phyloP scores from a whole-genome alignment of 2,797 vertebrate genomes.

The Scolopax rusticola region DNA sequence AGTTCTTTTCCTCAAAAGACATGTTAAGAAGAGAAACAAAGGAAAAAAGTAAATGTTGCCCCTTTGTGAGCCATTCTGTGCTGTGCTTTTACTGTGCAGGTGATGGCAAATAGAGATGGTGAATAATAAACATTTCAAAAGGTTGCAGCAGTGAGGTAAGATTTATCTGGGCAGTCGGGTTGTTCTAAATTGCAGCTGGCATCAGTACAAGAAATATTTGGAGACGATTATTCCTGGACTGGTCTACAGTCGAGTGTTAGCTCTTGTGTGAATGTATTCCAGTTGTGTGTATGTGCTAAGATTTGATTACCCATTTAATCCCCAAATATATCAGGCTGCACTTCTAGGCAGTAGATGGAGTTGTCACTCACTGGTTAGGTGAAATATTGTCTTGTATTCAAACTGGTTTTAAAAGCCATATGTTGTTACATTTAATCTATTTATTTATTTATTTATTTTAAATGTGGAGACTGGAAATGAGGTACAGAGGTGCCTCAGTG shows the following conservation, averaged over 20 bases:
- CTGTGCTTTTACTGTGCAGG: background rate
- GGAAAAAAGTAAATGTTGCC: background rate
- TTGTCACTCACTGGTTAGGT: background rate
- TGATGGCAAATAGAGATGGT: background rate
- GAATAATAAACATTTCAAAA: background rate
- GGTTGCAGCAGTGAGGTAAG: background rate
- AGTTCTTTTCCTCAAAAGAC: background rate
- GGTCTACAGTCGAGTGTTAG: background rate
- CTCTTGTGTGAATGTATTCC: background rate
- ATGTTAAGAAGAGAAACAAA: background rate
- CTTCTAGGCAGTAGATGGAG: background rate
- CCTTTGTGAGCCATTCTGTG: background rate
- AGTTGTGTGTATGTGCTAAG: background rate
- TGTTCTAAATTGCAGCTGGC: background rate
- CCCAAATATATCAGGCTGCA: background rate
- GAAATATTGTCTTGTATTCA: background rate
- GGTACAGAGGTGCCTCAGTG: background rate
- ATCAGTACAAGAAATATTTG: background rate
- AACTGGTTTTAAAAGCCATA: background rate
- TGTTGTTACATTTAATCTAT: background rate
- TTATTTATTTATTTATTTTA: background rate
- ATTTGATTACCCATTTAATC: background rate
- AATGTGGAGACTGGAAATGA: background rate
- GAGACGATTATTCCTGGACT: background rate
- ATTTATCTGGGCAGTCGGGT: background rate